A percentile compares a stretch with the other conserved stretches of the same genome.
Evolutionary conservation across 2,113 vertebrate species (phyloP).

Genomic region (Saguinus imperator): DNA sequence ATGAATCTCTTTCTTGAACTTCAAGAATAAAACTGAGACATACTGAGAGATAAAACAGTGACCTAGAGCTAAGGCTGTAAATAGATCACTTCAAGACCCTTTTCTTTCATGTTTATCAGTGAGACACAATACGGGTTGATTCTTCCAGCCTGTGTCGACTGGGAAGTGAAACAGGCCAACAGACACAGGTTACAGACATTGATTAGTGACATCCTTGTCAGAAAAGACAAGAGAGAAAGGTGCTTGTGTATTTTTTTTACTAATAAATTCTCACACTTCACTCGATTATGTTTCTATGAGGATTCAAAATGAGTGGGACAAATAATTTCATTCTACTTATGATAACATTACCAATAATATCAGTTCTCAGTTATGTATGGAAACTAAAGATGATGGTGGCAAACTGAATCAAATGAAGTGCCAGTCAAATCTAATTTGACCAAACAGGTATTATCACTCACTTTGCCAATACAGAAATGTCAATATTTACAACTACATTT

Average conservation of each 20-base stretch:
- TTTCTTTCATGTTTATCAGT: background rate
- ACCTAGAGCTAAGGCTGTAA: background rate
- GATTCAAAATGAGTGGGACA: background rate
- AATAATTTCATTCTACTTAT: background rate
- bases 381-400: background rate
- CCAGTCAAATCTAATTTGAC: background rate
- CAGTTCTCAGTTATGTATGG: background rate
- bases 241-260: background rate
- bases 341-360: background rate
- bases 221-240: background rate
- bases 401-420: background rate
- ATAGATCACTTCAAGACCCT: background rate
- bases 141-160: background rate
- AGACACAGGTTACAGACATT: background rate
- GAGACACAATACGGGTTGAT: background rate
- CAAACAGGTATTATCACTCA: background rate
- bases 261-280: background rate
- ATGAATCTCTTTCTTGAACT: background rate
- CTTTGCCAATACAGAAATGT: background rate
- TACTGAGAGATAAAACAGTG: background rate
- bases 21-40: conserved; percentile 11
- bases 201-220: background rate
- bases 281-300: background rate
- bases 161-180: background rate
- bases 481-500: background rate